Conservation (phyloP, 1,140 invertebrate genomes). For the Caerostris darwini region DNA sequence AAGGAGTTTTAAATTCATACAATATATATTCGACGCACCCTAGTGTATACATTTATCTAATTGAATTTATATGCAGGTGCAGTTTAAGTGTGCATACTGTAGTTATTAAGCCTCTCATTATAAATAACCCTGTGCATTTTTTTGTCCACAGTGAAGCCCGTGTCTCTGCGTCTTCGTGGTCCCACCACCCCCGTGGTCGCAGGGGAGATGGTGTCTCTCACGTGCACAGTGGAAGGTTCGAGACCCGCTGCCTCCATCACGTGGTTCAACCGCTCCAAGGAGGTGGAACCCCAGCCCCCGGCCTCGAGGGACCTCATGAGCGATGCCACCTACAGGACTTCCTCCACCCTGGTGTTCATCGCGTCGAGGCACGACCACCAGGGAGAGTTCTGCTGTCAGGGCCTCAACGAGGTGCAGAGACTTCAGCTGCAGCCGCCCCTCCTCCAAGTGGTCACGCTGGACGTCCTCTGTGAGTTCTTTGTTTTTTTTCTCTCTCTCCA, state of each 20-base stretch:
- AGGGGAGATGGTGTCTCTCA: conserved; percentile 80
- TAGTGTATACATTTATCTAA: no score
- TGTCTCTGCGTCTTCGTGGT: conserved; percentile 77
- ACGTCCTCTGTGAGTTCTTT: conserved; percentile 79
- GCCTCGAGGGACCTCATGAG: conserved; percentile 79
- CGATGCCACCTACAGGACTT: conserved; percentile 79
- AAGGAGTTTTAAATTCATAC: no score
- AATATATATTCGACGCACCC: no score
- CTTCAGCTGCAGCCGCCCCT: conserved; percentile 79
- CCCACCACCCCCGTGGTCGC: conserved; percentile 79
- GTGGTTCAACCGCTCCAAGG: conserved; percentile 80
- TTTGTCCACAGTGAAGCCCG: conserved; percentile 79
- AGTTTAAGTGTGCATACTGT: no score
- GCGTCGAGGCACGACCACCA: conserved; percentile 79
- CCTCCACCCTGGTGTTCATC: conserved; percentile 79
- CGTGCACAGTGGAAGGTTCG: conserved; percentile 79
- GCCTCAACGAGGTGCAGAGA: conserved; percentile 79
- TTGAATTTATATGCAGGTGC: no score
- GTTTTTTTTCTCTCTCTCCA: no score
- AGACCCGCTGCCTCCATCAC: conserved; percentile 80
- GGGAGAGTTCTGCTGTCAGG: conserved; percentile 80
- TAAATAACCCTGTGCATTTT: neutral
- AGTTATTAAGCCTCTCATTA: no score
- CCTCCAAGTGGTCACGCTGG: conserved; percentile 78
- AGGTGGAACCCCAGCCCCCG: conserved; percentile 78